Evolutionary conservation across 2,888 invertebrate genomes (phyloP).

Genomic region (Temnothorax unifasciatus): DNA sequence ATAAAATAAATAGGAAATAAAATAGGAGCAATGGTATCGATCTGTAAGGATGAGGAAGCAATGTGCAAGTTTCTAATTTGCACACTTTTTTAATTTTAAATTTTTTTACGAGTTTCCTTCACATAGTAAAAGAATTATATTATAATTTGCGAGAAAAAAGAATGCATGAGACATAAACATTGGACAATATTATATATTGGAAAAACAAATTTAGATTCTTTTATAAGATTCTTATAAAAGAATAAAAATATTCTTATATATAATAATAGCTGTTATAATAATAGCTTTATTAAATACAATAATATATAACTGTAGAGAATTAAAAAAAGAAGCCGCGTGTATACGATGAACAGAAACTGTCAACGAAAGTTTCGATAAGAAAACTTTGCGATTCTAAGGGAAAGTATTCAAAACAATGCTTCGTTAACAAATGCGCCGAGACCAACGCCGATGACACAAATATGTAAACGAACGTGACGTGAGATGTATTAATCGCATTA

Average conservation of each 20-base stretch:
- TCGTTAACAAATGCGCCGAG: background rate
- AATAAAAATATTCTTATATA: too few relatives aligned
- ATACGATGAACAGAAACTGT: background rate
- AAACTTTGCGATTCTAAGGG: background rate
- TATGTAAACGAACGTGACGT: slow-evolving; percentile 1
- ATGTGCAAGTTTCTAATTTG: too few relatives aligned
- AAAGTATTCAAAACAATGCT: background rate
- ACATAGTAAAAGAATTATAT: too few relatives aligned
- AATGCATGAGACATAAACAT: background rate
- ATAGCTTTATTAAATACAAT: background rate
- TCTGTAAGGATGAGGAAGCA: too few relatives aligned
- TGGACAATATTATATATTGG: too few relatives aligned
- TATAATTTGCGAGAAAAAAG: background rate
- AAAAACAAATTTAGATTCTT: background rate
- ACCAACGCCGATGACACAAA: background rate
- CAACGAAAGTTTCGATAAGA: slow-evolving; percentile 13
- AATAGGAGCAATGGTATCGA: too few relatives aligned
- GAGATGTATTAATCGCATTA: slow-evolving; percentile 36
- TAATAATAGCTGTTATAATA: background rate
- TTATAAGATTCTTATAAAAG: background rate
- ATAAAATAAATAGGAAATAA: too few relatives aligned
- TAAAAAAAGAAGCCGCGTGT: background rate
- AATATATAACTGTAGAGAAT: background rate
- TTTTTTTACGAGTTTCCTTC: too few relatives aligned
- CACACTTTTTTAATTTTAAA: too few relatives aligned